Evolutionary conservation across 2,888 invertebrate genomes (phyloP).

Genomic region (Diaphora mendica): DNA sequence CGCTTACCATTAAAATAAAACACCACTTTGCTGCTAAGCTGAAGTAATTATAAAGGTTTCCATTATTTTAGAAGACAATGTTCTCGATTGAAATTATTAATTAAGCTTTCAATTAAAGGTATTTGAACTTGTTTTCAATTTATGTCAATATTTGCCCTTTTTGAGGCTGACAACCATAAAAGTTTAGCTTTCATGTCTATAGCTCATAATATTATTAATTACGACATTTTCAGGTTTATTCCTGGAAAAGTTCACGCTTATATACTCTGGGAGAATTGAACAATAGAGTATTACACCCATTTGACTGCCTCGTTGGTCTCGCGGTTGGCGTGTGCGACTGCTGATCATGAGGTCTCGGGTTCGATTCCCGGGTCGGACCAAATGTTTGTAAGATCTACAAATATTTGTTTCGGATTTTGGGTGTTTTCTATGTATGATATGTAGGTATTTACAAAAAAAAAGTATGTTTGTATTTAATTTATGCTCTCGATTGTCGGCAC

Average conservation of each 20-base stretch:
- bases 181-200: background rate
- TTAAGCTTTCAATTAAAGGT: background rate
- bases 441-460: no score
- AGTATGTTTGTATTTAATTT: no score
- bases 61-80: background rate
- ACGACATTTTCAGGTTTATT: background rate
- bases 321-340: no score
- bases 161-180: background rate
- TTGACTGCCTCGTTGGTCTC: no score
- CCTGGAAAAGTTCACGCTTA: background rate
- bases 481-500: no score
- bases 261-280: background rate
- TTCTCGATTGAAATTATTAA: background rate
- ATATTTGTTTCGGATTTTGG: no score
- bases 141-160: background rate
- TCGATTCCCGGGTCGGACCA: no score
- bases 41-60: background rate
- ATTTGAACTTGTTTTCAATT: background rate
- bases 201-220: background rate
- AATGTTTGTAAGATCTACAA: no score
- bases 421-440: no score
- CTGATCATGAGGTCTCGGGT: no score
- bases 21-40: background rate
- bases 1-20: no score
- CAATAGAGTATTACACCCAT: no score